Evolutionary conservation across 2,888 invertebrate species (phyloP), one percentile per base, ranked within the genome.

Genomic region (Acrobeloides nanus): DNA sequence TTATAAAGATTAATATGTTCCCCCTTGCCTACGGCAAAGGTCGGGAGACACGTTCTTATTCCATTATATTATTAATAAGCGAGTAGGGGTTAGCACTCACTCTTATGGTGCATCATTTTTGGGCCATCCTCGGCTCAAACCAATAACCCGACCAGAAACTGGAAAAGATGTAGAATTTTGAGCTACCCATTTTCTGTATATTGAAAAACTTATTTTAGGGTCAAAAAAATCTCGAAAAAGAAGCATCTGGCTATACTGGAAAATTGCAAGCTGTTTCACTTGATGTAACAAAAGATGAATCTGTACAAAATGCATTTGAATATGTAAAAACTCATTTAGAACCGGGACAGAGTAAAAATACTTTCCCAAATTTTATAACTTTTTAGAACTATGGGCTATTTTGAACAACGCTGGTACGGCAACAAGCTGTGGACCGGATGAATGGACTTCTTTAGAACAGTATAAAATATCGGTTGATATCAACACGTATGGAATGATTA

Each of bases 351-450:
- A 26, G 42, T 51, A 38, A 54, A 31, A 20, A 38, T n/a, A n/a
- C n/a, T n/a, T n/a, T 35, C 10, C 35, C 18, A n/a, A n/a, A n/a
- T n/a, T n/a, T 35, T 35, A 15, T n/a, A 8, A 7, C n/a, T 12
- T 43, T 46, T 17, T 74, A 86, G 54, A 41, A 31, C 26, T 55
- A 10, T 53, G 54, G 89, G 87, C 86, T 39, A 79, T 89, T 50
- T 83, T 89, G 34, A 89, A 90, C 76, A 87, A 92, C 74, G 88
- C 89, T 0, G 90, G 87, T 0, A 80, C 87, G 1, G 86, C 88
- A 84, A 33, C 62, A 3, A 82, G 37, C 20, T 46, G 87, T 66
- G 90, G 88, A 0, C 87, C 88, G 75, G 85, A 84, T 68, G 89
- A 89, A 75, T 88, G 90, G 86, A 83, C 84, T 74, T 84, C 87